A percentile compares a stretch with the other conserved stretches of the same genome.
phyloP scores from a whole-genome alignment of 2,797 vertebrate genomes.

The Pelobates cultripes region DNA sequence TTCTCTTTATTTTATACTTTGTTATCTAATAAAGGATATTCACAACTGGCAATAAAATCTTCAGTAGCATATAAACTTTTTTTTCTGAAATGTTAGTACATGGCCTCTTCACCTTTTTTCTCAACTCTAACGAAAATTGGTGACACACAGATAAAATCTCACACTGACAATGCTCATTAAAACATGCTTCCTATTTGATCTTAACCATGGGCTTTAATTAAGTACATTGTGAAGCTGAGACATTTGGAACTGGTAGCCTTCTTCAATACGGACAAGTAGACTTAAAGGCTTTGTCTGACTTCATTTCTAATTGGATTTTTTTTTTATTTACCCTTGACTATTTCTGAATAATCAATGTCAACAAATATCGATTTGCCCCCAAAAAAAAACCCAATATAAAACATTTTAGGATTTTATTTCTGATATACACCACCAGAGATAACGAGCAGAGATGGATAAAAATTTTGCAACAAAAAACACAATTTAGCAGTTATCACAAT shows the following conservation, averaged over 20 bases:
- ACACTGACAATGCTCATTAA: conserved; percentile 17
- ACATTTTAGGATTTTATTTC: too few relatives aligned
- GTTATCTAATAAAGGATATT: not conserved
- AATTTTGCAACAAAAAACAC: too few relatives aligned
- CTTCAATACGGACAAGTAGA: not conserved
- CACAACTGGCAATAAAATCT: not conserved
- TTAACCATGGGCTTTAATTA: conserved; percentile 17
- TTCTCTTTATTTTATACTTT: not conserved
- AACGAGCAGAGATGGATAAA: too few relatives aligned
- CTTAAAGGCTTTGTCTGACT: not conserved
- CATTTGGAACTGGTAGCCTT: not conserved
- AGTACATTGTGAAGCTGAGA: conserved; percentile 15
- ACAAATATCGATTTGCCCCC: too few relatives aligned
- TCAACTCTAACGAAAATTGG: not conserved
- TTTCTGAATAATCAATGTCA: not conserved
- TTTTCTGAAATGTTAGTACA: not conserved
- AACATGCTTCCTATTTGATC: not conserved
- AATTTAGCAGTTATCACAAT: too few relatives aligned
- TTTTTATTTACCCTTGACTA: not conserved
- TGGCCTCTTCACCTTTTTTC: not conserved
- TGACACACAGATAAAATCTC: not conserved
- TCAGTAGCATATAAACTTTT: not conserved
- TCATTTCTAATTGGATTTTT: not conserved
- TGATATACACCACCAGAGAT: too few relatives aligned
- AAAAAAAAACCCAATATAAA: too few relatives aligned